Evolutionary conservation across 2,888 invertebrate species (phyloP).

Genomic region (Lepidochrysops patricia): DNA sequence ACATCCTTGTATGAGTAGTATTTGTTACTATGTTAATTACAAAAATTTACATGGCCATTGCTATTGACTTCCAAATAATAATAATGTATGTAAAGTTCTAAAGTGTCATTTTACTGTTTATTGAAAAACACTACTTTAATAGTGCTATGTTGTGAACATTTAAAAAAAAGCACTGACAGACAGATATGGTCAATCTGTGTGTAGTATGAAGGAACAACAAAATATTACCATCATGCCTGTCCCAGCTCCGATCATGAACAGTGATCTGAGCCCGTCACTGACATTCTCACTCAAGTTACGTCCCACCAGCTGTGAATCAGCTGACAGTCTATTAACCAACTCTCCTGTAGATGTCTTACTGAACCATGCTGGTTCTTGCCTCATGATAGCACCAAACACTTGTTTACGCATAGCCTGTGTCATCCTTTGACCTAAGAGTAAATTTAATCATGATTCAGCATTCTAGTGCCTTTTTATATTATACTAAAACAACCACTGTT

Average conservation of each 20-base stretch:
- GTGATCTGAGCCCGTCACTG: constrained; percentile 92
- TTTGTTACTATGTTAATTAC: not conserved
- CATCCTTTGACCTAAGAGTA: constrained; percentile 84
- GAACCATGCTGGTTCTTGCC: constrained; percentile 94
- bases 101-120: too few species aligned
- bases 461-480: not conserved
- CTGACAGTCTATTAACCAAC: constrained; percentile 90
- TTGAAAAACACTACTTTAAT: too few species aligned
- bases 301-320: constrained; percentile 94
- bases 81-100: not conserved
- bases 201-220: too few species aligned
- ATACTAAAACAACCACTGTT: too few species aligned
- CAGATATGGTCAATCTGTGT: too few species aligned
- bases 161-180: too few species aligned
- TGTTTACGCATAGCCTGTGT: constrained; percentile 85
- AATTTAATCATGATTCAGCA: not conserved
- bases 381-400: constrained; percentile 85
- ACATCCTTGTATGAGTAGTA: too few species aligned
- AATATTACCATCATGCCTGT: constrained; percentile 97
- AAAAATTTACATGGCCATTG: not conserved
- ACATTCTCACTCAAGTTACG: constrained; percentile 94
- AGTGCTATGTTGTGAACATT: too few species aligned
- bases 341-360: constrained; percentile 93
- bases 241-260: constrained; percentile 90
- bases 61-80: not conserved